Evolutionary conservation across 2,888 invertebrate genomes (phyloP).

Genomic region (Morpho deidamia): DNA sequence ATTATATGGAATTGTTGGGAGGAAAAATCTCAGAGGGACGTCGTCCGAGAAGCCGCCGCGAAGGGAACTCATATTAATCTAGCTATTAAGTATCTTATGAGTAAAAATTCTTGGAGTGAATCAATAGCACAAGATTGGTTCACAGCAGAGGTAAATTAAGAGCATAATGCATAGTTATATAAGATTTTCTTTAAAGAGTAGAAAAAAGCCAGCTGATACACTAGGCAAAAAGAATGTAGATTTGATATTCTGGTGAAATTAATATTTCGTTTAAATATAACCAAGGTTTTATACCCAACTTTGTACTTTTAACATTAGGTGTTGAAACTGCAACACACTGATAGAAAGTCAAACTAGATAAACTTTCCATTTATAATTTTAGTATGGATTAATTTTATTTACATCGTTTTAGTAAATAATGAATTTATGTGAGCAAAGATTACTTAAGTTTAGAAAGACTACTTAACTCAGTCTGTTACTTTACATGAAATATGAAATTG

Average conservation of each 20-base stretch:
- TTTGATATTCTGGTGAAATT: neutral
- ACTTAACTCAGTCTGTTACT: no score
- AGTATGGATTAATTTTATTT: no score
- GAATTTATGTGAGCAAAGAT: no score
- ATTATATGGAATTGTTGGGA: conserved; percentile 83
- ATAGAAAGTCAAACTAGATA: no score
- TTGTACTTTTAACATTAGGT: no score
- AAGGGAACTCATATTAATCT: conserved; percentile 81
- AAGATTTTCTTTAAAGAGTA: neutral
- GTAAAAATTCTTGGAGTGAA: conserved; percentile 72
- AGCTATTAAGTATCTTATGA: conserved; percentile 77
- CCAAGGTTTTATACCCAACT: no score
- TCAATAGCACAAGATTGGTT: conserved; percentile 76
- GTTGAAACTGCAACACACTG: no score
- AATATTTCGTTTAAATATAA: no score
- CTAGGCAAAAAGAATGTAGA: neutral
- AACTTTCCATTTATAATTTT: no score
- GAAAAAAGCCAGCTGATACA: neutral
- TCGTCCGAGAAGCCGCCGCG: conserved; percentile 82
- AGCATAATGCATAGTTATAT: neutral
- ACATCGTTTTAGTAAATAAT: no score
- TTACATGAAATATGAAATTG: no score
- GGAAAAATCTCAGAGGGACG: conserved; percentile 79
- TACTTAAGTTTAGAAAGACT: no score
- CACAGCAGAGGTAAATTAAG: conserved; percentile 67